These are phyloP conservation scores for Girardia tigrina DNA, from an alignment of 2,888 invertebrate genomes.

Conservation along the genomic window DNA sequence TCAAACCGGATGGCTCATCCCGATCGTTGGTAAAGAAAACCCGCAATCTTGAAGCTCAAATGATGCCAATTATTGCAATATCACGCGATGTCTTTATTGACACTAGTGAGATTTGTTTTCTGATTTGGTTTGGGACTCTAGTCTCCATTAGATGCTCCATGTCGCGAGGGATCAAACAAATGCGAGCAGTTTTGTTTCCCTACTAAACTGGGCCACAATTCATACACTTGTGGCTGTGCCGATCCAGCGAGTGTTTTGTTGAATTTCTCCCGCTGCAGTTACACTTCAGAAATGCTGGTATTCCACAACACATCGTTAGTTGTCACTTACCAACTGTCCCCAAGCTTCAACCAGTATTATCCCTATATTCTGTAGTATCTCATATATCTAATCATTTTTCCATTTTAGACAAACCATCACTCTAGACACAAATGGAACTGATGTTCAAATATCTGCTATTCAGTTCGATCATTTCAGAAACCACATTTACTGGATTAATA, in stretches of 20 bases:
- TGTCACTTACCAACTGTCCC: background rate
- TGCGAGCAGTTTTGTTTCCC: conserved; percentile 15
- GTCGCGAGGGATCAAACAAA: background rate
- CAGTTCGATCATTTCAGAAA: background rate
- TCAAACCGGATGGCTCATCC: background rate
- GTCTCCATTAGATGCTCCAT: background rate
- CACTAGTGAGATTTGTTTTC: background rate
- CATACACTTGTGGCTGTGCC: background rate
- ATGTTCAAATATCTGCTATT: background rate
- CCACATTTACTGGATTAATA: background rate
- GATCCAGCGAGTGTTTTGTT: background rate
- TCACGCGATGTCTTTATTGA: background rate
- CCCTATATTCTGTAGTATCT: background rate
- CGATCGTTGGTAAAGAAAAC: background rate
- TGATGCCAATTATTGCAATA: background rate
- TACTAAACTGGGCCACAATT: background rate
- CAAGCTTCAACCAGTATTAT: background rate
- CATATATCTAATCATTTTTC: background rate
- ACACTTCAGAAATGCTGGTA: background rate
- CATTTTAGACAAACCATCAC: background rate
- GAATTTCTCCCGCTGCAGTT: background rate
- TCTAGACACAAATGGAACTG: background rate
- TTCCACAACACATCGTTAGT: background rate
- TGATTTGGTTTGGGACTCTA: background rate
- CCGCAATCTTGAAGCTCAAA: background rate